Evolutionary conservation across 2,888 invertebrate genomes (phyloP).

Genomic region (Andrena praecox): DNA sequence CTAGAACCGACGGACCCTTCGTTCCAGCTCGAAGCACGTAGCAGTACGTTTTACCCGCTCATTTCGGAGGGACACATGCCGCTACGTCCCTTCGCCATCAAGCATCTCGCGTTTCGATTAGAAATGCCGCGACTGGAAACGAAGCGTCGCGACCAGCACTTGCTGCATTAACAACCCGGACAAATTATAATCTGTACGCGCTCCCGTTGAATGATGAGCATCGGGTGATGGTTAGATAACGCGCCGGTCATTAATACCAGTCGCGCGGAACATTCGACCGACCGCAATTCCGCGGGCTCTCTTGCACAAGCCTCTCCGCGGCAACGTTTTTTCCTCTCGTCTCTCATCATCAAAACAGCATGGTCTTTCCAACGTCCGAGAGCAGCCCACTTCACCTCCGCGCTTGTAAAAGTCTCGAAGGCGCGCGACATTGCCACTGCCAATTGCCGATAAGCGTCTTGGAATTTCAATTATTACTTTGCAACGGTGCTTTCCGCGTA

Average conservation of each 20-base stretch:
- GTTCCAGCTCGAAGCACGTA: too few relatives aligned
- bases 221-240: slow-evolving; percentile 9
- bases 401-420: not conserved
- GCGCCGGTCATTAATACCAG: slow-evolving; percentile 11
- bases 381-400: not conserved
- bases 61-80: not conserved
- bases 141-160: not conserved
- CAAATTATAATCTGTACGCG: not conserved
- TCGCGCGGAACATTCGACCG: not conserved
- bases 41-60: too few relatives aligned
- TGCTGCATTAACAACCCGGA: not conserved
- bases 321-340: not conserved
- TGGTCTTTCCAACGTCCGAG: not conserved
- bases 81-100: not conserved
- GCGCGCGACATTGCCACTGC: not conserved
- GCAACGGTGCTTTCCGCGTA: not conserved
- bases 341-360: not conserved
- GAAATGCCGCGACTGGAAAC: not conserved
- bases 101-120: not conserved
- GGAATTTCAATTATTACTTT: not conserved
- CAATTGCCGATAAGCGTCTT: not conserved
- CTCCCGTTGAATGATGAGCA: not conserved
- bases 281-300: slow-evolving; percentile 1
- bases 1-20: too few relatives aligned
- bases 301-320: not conserved